Conservation (phyloP, 2,113 vertebrate species). For the Mus pahari region DNA sequence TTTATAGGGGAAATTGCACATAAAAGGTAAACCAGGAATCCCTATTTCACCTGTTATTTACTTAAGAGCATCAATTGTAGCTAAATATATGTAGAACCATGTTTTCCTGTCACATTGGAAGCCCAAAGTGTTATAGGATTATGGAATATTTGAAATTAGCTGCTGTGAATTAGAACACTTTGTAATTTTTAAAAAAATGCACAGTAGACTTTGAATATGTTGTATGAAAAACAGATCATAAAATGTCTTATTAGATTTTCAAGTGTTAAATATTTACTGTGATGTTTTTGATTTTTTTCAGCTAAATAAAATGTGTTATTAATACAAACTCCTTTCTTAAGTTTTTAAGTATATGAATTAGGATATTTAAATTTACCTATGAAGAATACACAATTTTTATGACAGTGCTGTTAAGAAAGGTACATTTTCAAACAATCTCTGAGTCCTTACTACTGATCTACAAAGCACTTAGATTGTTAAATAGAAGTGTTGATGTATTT, state of each 20-base stretch:
- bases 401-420: neutral
- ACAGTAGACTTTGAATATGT: neutral
- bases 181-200: neutral
- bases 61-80: neutral
- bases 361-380: neutral
- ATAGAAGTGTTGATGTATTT: neutral
- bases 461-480: neutral
- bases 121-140: neutral
- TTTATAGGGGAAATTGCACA: too few species aligned
- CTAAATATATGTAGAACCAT: neutral
- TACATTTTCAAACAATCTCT: neutral
- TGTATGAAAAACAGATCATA: neutral
- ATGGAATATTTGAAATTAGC: neutral
- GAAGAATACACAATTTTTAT: neutral
- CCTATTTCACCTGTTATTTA: neutral
- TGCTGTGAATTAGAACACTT: neutral
- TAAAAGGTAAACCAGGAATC: neutral
- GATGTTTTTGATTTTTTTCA: neutral
- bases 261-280: neutral
- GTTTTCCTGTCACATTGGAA: neutral
- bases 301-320: neutral
- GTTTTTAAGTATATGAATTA: neutral
- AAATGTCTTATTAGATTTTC: neutral
- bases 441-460: neutral
- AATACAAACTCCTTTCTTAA: neutral